phyloP scores from a whole-genome alignment of 2,888 invertebrate genomes.

The Zonitis immaculata region DNA sequence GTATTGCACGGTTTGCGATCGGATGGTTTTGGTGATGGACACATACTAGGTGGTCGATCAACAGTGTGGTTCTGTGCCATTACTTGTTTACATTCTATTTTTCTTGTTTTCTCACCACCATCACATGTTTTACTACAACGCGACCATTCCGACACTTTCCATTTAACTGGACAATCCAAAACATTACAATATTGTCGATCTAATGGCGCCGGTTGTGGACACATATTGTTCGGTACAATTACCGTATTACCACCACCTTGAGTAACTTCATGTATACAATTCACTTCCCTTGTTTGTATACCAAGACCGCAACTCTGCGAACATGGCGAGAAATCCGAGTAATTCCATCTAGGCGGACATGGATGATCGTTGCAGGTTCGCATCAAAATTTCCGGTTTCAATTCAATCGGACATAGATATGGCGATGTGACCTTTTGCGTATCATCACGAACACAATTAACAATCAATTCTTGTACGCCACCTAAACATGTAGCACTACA shows the following conservation, averaged over 20 bases:
- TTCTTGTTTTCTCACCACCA: constrained; percentile 80
- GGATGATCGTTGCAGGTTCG: constrained; percentile 92
- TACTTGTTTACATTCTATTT: constrained; percentile 84
- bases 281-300: constrained; percentile 84
- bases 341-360: constrained; percentile 93
- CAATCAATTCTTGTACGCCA: constrained; percentile 79
- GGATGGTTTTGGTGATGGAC: constrained; percentile 70
- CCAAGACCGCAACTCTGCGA: constrained; percentile 94
- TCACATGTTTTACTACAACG: constrained; percentile 93
- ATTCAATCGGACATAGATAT: constrained; percentile 78
- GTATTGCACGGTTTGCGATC: constrained; percentile 81
- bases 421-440: constrained; percentile 83
- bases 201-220: constrained; percentile 84
- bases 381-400: constrained; percentile 83
- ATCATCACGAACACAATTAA: constrained; percentile 82
- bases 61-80: constrained; percentile 91
- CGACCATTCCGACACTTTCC: constrained; percentile 85
- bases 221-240: constrained; percentile 89
- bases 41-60: constrained; percentile 69
- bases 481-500: constrained; percentile 95
- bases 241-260: constrained; percentile 84
- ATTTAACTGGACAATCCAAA: constrained; percentile 85
- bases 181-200: constrained; percentile 90
- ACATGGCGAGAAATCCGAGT: constrained; percentile 84
- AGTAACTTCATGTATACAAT: constrained; percentile 81